Conservation (phyloP, 1,140 invertebrate species). For the silkworm (Bombyx mori) region ASM3026992v2 NC_085108.1:3759001-3759500, state of each 20-base stretch:
- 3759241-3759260: constrained; percentile 31
- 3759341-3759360: constrained; percentile 57
- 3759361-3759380: constrained; percentile 23
- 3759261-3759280: constrained; percentile 5
- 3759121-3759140: constrained; percentile 57
- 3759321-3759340: constrained; percentile 32
- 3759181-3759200: constrained; percentile 61
- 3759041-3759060: constrained; percentile 50
- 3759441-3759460: constrained; percentile 42
- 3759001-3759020: constrained; percentile 62
- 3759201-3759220: constrained; percentile 54
- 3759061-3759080: constrained; percentile 41
- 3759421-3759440: constrained; percentile 43
- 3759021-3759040: constrained; percentile 66
- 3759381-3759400: constrained; percentile 29
- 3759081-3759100: constrained; percentile 51
- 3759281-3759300: constrained; percentile 7
- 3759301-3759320: constrained; percentile 20
- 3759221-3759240: constrained; percentile 24
- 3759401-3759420: constrained; percentile 39
- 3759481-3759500: constrained; percentile 70
- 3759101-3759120: constrained; percentile 61
- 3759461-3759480: constrained; percentile 55
- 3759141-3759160: constrained; percentile 65
- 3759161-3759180: constrained; percentile 64